Evolutionary conservation across 2,797 vertebrate genomes (phyloP).

Genomic region (Sebastes ruberrimus): DNA sequence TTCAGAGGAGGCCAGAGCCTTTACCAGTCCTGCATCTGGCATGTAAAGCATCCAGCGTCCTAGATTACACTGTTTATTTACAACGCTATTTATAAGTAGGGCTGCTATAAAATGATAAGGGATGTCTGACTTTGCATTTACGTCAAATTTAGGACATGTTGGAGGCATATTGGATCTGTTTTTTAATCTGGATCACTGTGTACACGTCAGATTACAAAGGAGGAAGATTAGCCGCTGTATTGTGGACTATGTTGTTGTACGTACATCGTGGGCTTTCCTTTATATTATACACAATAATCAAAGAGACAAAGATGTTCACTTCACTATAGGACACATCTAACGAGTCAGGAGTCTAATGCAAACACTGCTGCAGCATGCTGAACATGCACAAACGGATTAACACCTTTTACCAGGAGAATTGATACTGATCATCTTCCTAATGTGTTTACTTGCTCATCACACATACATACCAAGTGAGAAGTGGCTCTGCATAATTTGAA

Average conservation of each 20-base stretch:
- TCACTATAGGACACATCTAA: too few relatives aligned
- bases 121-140: neutral
- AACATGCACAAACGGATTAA: neutral
- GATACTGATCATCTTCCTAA: neutral
- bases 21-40: neutral
- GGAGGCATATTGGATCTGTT: too few relatives aligned
- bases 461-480: neutral
- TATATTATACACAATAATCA: neutral
- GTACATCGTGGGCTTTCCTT: fast-evolving
- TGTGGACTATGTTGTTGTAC: neutral
- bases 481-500: neutral
- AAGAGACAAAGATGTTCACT: too few relatives aligned
- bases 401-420: neutral
- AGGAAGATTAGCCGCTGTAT: slow-evolving; percentile 8
- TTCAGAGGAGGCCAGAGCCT: neutral
- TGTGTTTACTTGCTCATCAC: neutral
- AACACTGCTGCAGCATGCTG: neutral
- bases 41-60: neutral
- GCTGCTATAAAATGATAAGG: neutral
- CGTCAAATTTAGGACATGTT: neutral
- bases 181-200: too few relatives aligned
- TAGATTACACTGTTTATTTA: slow-evolving; percentile 20
- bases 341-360: too few relatives aligned
- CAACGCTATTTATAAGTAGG: neutral
- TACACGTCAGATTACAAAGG: too few relatives aligned